Base-by-base conservation (phyloP, 1,140 invertebrate species). In the Mylabris phalerata region DNA sequence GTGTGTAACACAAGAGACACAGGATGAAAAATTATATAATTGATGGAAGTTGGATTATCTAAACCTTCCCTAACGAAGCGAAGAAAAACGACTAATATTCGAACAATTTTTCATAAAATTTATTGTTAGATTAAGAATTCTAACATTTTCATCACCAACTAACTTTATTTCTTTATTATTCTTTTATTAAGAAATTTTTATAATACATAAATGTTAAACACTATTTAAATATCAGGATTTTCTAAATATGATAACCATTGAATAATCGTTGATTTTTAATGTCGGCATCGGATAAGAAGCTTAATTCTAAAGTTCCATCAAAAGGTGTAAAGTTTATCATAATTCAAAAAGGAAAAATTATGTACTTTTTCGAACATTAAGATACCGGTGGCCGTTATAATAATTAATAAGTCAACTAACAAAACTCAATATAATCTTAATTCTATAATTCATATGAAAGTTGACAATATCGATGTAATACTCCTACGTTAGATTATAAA, bases 261-360 rank as follows among this genome's bases (percentile, higher is more conserved):
- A 26, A 25, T 42, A 54, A 38, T 44, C 45, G 25, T 54, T 32
- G 51, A n/a, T 42, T 52, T 59, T 40, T 52, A 49, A 52, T 52
- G 57, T 45, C 50, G 50, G 45, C 50, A 25, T 47, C 7, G 47
- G 57, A 59, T 59, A 59, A 59, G 57, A 52, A 42, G 57, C 57
- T 59, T 52, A 59, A 44, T 32, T 49, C 26, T 25, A 54, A 50
- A 54, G 50, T 59, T 52, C 57, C 39, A 59, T 59, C 44, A 59
- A 24, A 59, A 59, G 57, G 57, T 59, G 57, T 59, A 59, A 59
- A 59, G 50, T 59, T 52, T 59, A 59, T 52, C 57, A 59, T 59
- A 51, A 32, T 59, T 40, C 39, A 41, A 52, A 50, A 19, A 19
- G 19, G 32, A 32, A 32, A 32, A 5, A 5, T 32, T 32, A 7